phyloP scores from a whole-genome alignment of 2,797 vertebrate genomes.

The Hyperoplus immaculatus region DNA sequence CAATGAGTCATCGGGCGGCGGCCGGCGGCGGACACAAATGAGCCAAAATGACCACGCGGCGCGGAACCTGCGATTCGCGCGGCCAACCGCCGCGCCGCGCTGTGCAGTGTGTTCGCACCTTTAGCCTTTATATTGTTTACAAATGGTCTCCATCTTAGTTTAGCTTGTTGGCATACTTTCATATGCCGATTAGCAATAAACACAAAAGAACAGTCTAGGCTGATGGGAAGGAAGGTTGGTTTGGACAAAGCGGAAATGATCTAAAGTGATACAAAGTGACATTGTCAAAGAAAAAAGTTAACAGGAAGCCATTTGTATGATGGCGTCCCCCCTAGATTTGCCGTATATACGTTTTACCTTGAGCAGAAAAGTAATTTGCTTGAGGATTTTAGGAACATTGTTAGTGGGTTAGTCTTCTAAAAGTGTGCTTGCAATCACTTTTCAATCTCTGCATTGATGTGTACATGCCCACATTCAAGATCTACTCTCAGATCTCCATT shows the following conservation, averaged over 20 bases:
- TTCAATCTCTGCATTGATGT: no score
- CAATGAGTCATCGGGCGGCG: no score
- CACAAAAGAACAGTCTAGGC: background rate
- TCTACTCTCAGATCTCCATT: no score
- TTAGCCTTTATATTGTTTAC: background rate
- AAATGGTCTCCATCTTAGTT: background rate
- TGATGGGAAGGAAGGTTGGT: background rate
- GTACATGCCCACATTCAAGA: no score
- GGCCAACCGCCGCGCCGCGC: no score
- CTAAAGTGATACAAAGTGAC: background rate
- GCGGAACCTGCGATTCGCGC: no score
- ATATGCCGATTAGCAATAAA: background rate
- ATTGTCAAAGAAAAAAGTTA: background rate
- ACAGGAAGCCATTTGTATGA: background rate
- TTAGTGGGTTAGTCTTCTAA: background rate
- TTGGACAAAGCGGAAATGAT: background rate
- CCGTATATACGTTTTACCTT: background rate
- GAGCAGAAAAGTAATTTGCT: background rate
- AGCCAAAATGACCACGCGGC: no score
- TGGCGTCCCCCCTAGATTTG: background rate
- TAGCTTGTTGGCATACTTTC: background rate
- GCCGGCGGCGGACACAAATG: no score
- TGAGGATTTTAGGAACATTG: background rate
- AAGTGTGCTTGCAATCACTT: no score
- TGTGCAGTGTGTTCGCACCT: no score